A percentile compares a stretch with the other conserved stretches of the same genome.
These are phyloP conservation scores for Ptychodera flava DNA, from an alignment of 35 echinoderm and acorn worm genomes.

Conservation along the genomic window DNA sequence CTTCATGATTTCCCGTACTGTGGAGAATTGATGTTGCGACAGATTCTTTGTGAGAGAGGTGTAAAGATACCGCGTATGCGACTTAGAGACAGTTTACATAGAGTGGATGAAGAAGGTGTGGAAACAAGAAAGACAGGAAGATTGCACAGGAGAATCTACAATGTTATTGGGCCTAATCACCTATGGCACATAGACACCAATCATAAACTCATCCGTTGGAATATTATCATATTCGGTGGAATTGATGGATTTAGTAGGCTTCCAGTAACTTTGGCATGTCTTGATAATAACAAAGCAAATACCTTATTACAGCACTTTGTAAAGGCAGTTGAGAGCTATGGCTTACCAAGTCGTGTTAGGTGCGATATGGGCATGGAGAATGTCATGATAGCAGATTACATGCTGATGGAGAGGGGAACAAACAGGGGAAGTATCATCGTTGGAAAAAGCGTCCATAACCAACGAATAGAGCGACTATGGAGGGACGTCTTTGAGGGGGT, in stretches of 20 bases:
- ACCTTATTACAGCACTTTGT: slow-evolving; percentile 20
- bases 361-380: slow-evolving; percentile 40
- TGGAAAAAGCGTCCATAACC: slow-evolving; percentile 53
- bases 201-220: no score
- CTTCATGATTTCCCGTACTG: background rate
- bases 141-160: background rate
- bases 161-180: background rate
- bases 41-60: background rate
- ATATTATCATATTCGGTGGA: no score
- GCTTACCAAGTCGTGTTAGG: slow-evolving; percentile 38
- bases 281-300: slow-evolving; percentile 6
- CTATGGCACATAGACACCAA: no score
- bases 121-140: background rate
- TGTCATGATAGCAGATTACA: slow-evolving; percentile 16
- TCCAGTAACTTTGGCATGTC: no score
- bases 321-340: slow-evolving; percentile 5
- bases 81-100: background rate
- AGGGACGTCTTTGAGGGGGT: slow-evolving; percentile 17
- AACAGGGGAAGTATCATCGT: slow-evolving; percentile 45
- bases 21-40: background rate
- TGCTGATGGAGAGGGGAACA: slow-evolving; percentile 21
- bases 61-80: background rate
- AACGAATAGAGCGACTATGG: slow-evolving; percentile 61
- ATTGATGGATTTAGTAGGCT: no score
- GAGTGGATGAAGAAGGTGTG: background rate